Base-by-base conservation (phyloP, 2,113 vertebrate genomes). In the Pelobates fuscus region DNA sequence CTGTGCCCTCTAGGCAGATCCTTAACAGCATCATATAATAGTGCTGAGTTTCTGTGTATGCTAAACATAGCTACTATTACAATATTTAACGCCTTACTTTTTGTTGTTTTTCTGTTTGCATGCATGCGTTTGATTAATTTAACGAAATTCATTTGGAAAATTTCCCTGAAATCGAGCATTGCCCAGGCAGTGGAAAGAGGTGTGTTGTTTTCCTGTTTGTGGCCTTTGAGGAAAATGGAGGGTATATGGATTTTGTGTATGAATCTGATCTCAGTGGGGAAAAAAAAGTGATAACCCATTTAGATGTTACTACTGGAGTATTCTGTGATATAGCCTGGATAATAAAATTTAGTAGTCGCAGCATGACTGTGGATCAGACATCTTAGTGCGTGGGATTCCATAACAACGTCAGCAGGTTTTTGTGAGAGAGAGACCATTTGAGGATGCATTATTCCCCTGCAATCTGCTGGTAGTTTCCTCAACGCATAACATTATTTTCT, bases 21-120 rank as follows among this genome's bases (percentile, higher is more conserved):
- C 57, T 67, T 67, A 69, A 30, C 49, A 58, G 30, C 67, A 70
- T 57, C 67, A 58, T 58, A 70, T 70, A 23, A 21, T 70, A 32
- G 12, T 70, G 67, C 29, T 70, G 67, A 70, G 30, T 21, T 58
- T 70, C 49, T 70, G 54, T 23, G 44, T 49, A 2, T 49, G 44
- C 17, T 14, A 49, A 49, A 49, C 8, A 7, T 49, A 37, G 60
- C n/a, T 21, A 37, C 18, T 21, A 63, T 37, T 32, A 3, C 18
- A 37, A 37, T 21, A 41, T 41, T 70, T 70, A 70, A 70, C 29
- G 20, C 20, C 15, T 70, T 70, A 2, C 30, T 43, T 58, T 17
- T 49, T 14, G 11, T 70, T 70, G 3, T 52, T 43, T 58, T 17
- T 49, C 4, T 49, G 4, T 14, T 49, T 49, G 15, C 12, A 18